phyloP scores from a whole-genome alignment of 2,888 invertebrate species.

The Drosophila falleni region DNA sequence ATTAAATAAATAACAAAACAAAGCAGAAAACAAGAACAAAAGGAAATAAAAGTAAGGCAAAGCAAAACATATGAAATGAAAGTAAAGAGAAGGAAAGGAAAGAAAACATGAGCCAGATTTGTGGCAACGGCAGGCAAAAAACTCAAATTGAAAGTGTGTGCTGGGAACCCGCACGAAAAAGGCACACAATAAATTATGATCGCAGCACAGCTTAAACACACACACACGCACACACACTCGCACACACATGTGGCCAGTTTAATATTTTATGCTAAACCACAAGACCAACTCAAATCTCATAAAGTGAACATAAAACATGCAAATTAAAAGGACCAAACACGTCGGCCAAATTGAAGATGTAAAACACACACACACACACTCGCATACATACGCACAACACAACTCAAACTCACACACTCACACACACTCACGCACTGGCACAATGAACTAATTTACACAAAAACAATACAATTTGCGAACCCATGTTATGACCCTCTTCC shows the following conservation, averaged over 20 bases:
- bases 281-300: conserved; percentile 77
- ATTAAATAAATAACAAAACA: conserved; percentile 64
- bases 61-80: neutral
- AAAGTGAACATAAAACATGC: conserved; percentile 82
- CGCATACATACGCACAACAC: neutral
- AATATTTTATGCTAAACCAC: conserved; percentile 79
- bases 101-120: conserved; percentile 53
- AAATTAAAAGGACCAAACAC: conserved; percentile 82
- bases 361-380: conserved; percentile 25
- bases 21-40: conserved; percentile 22
- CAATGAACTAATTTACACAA: conserved; percentile 79
- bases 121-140: conserved; percentile 57
- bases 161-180: conserved; percentile 24
- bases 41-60: neutral
- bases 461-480: conserved; percentile 80
- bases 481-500: conserved; percentile 57
- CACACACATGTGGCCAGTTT: conserved; percentile 66
- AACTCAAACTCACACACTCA: neutral
- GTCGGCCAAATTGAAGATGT: conserved; percentile 63
- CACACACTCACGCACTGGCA: conserved; percentile 25
- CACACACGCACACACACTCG: neutral
- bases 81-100: neutral
- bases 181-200: conserved; percentile 72
- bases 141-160: conserved; percentile 73
- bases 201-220: conserved; percentile 59